Conservation (phyloP, 1,140 invertebrate species). For the Armadillidium nasatum region DNA sequence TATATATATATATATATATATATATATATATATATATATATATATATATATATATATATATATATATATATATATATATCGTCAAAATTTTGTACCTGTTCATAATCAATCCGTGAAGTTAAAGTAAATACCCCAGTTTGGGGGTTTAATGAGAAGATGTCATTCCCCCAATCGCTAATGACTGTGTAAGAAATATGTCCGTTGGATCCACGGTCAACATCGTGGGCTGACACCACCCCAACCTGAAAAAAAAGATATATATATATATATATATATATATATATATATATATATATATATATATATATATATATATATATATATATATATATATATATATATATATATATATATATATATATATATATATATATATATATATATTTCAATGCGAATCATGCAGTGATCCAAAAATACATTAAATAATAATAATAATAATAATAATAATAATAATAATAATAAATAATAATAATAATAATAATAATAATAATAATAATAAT, state of each 20-base stretch:
- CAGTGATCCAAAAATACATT: too few species aligned
- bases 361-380: not conserved
- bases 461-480: too few species aligned
- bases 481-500: too few species aligned
- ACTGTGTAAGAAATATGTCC: slow-evolving; percentile 82
- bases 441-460: too few species aligned
- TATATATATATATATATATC: too few species aligned
- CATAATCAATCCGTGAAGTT: slow-evolving; percentile 83
- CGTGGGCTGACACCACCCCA: slow-evolving; percentile 72
- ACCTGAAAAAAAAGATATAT: slow-evolving; percentile 57
- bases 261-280: slow-evolving; percentile 23
- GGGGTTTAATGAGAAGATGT: slow-evolving; percentile 86
- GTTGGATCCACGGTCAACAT: slow-evolving; percentile 70
- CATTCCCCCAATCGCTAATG: slow-evolving; percentile 88
- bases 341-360: not conserved
- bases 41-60: not conserved
- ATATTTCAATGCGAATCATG: too few species aligned
- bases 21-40: not conserved
- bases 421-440: too few species aligned
- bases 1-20: not conserved
- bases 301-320: slow-evolving; percentile 24
- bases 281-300: slow-evolving; percentile 17
- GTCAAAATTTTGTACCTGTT: slow-evolving; percentile 57
- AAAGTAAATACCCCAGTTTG: slow-evolving; percentile 83
- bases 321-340: slow-evolving; percentile 14